Conservation (phyloP, 2,888 invertebrate genomes). For the Pinctada fucata region DNA sequence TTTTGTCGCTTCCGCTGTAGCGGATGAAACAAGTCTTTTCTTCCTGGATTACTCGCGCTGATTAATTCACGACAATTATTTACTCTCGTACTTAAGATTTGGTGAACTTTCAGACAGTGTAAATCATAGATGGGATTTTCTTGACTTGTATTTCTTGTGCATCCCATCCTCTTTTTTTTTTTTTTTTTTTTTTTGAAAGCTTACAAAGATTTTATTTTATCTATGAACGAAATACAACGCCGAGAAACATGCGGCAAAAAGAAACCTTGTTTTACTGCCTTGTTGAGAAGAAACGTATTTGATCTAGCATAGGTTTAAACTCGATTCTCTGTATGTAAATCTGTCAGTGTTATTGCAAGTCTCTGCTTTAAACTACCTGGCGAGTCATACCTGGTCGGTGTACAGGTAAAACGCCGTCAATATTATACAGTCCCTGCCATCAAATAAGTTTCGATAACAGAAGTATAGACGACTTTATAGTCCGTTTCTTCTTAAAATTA, state of each 20-base stretch:
- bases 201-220: too few relatives aligned
- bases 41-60: not conserved
- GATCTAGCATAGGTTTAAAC: not conserved
- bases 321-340: conserved; percentile 21
- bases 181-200: too few relatives aligned
- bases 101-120: too few relatives aligned
- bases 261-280: too few relatives aligned
- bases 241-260: too few relatives aligned
- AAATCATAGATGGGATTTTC: too few relatives aligned
- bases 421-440: not conserved
- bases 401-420: conserved; percentile 31
- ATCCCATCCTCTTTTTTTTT: too few relatives aligned
- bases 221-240: too few relatives aligned
- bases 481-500: not conserved
- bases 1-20: not conserved
- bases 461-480: not conserved
- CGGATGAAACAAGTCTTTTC: not conserved
- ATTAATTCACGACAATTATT: too few relatives aligned
- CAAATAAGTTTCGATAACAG: not conserved
- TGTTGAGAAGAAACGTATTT: too few relatives aligned
- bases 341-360: conserved; percentile 17
- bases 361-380: conserved; percentile 24
- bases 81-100: too few relatives aligned
- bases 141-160: too few relatives aligned
- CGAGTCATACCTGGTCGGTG: conserved; percentile 34